Evolutionary conservation across 2,888 invertebrate species (phyloP), one percentile per base, ranked within the genome.

Genomic region (Caenorhabditis sp.): DNA sequence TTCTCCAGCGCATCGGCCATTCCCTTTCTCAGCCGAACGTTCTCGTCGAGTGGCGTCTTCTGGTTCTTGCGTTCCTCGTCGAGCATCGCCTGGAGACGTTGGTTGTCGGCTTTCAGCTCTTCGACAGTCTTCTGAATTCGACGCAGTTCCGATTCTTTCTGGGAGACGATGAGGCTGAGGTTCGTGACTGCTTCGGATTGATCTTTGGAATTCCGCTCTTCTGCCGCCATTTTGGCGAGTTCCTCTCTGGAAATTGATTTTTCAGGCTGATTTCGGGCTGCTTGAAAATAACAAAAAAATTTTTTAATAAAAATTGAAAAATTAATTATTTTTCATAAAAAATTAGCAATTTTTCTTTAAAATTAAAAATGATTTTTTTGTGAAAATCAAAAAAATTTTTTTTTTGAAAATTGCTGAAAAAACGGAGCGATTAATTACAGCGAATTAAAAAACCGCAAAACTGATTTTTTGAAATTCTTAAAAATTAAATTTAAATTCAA

Each of bases 1-100:
- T 87, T 87, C 32, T 56, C 68, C 0, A 87, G 67, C 9, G 85
- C 83, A 22, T 85, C 87, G 6, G 85, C 67, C 62, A 87, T 35
- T 50, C 86, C 87, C 24, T 81, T 64, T 22, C 85, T 24, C 35
- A 83, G 28, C 15, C 79, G 68, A 11, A 65, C 70, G 44, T 85
- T 85, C 68, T 85, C 85, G 9, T 82, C 80, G 13, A 72, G 53
- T 22, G 82, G 50, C 26, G 51, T 53, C 9, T 40, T 28, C 28
- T 76, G 60, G 2, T 61, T 37, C 8, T n/a, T 15, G 20, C 61
- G 51, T 11, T 77, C 56, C 8, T 80, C 78, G 0, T 53, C 67
- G 11, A 83, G 60, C 62, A 82, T 81, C 51, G 53, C 55, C 47
- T 78, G 72, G 0, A 85, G 58, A 26, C 77, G 71, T 20, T 50